A percentile compares a stretch with the other conserved stretches of the same genome.
Evolutionary conservation across 1,140 invertebrate species (phyloP).

Genomic region (Zaprionus africanus): DNA sequence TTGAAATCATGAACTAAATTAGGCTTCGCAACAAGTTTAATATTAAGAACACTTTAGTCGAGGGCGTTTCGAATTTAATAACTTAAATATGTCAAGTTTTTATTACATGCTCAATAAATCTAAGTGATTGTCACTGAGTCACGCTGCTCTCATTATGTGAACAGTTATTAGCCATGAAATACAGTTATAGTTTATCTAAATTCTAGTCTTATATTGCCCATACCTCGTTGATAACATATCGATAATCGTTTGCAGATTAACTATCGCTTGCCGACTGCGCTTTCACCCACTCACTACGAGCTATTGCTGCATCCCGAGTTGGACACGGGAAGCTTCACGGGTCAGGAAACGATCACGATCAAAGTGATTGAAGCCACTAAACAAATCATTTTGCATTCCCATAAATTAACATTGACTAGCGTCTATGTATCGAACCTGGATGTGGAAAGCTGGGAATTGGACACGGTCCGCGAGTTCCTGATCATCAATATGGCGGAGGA

Average conservation of each 20-base stretch:
- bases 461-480: slow-evolving; percentile 65
- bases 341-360: slow-evolving; percentile 89
- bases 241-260: slow-evolving; percentile 53
- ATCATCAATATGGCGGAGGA: slow-evolving; percentile 54
- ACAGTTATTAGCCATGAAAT: no score
- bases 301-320: slow-evolving; percentile 91
- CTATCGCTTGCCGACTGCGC: slow-evolving; percentile 88
- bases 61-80: no score
- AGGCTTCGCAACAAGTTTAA: background rate
- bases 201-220: background rate
- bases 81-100: no score
- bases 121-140: no score
- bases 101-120: no score
- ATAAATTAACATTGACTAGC: slow-evolving; percentile 73
- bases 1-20: background rate
- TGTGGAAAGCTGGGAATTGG: slow-evolving; percentile 53
- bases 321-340: slow-evolving; percentile 88
- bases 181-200: background rate
- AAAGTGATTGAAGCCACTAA: slow-evolving; percentile 85
- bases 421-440: slow-evolving; percentile 51
- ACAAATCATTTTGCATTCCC: slow-evolving; percentile 89
- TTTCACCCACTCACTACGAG: slow-evolving; percentile 90
- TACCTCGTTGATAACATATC: background rate
- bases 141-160: no score
- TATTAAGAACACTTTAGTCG: background rate